Conservation (phyloP, 2,888 invertebrate genomes). For the Eristalinus aeneus region DNA sequence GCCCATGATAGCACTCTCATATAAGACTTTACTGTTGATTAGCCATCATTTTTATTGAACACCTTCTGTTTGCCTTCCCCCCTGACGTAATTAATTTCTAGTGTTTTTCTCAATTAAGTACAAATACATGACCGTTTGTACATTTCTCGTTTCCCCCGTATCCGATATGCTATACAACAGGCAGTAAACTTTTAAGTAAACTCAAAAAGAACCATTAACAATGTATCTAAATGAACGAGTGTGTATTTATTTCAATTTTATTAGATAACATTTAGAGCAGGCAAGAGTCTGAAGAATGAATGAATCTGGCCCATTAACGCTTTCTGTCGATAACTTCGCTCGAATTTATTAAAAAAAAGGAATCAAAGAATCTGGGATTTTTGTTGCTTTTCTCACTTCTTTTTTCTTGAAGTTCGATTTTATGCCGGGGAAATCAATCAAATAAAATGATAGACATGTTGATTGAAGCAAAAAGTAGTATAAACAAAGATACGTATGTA, state of each 20-base stretch:
- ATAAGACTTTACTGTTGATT: slow-evolving; percentile 62
- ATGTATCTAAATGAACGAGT: slow-evolving; percentile 55
- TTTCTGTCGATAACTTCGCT: slow-evolving; percentile 66
- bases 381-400: slow-evolving; percentile 45
- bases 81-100: slow-evolving; percentile 68
- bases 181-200: slow-evolving; percentile 66
- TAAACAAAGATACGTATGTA: slow-evolving; percentile 63
- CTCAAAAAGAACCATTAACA: slow-evolving; percentile 60
- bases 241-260: slow-evolving; percentile 64
- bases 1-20: slow-evolving; percentile 51
- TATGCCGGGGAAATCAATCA: slow-evolving; percentile 74
- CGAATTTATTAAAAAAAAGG: slow-evolving; percentile 56
- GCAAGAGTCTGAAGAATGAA: slow-evolving; percentile 57
- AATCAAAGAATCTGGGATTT: slow-evolving; percentile 41
- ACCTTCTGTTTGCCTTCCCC: slow-evolving; percentile 61
- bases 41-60: slow-evolving; percentile 67
- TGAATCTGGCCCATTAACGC: slow-evolving; percentile 62
- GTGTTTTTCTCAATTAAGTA: slow-evolving; percentile 66
- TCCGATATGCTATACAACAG: slow-evolving; percentile 38
- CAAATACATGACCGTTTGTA: slow-evolving; percentile 40
- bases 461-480: slow-evolving; percentile 75
- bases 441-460: slow-evolving; percentile 74
- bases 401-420: slow-evolving; percentile 66
- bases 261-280: slow-evolving; percentile 65
- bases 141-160: background rate